Percentiles rank a stretch among this genome's conserved stretches.
These are phyloP conservation scores for Phania funesta DNA, from an alignment of 2,888 invertebrate genomes.

Conservation along the genomic window DNA sequence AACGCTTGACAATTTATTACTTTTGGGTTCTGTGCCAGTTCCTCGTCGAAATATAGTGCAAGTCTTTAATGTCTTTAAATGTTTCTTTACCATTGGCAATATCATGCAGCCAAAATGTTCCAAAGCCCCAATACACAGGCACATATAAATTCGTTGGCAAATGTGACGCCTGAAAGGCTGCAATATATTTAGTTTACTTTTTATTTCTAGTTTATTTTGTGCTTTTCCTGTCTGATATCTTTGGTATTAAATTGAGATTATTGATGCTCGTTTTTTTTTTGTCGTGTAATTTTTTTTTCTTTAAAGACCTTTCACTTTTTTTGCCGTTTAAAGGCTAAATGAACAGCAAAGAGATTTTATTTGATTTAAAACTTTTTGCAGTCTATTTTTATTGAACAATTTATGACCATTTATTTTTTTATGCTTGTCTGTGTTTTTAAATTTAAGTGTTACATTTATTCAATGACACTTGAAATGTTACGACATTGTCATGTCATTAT, in stretches of 20 bases:
- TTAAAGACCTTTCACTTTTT: not conserved
- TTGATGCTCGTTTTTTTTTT: constrained; percentile 51
- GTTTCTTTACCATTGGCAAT: constrained; percentile 7
- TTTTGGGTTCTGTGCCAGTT: constrained; percentile 59
- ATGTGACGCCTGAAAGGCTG: constrained; percentile 54
- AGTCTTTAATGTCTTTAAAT: not conserved
- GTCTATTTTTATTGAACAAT: constrained; percentile 45
- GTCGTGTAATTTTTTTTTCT: not conserved
- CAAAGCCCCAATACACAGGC: constrained; percentile 9
- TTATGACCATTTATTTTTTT: constrained; percentile 25
- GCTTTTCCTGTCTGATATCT: not conserved
- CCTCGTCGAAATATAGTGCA: constrained; percentile 21
- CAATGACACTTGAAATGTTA: constrained; percentile 28
- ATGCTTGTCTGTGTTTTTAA: not conserved
- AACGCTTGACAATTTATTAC: constrained; percentile 61
- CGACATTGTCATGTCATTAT: constrained; percentile 20
- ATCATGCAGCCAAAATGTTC: constrained; percentile 50
- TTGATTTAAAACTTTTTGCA: constrained; percentile 16
- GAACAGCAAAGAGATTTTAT: not conserved
- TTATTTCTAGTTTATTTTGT: constrained; percentile 5
- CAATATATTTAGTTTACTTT: constrained; percentile 48
- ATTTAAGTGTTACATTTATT: constrained; percentile 34
- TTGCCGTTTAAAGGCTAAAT: not conserved
- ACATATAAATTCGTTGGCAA: constrained; percentile 30
- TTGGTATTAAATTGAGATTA: constrained; percentile 49